Evolutionary conservation across 2,888 invertebrate species (phyloP), one percentile per base, ranked within the genome.

Genomic region (Auanema sp.): DNA sequence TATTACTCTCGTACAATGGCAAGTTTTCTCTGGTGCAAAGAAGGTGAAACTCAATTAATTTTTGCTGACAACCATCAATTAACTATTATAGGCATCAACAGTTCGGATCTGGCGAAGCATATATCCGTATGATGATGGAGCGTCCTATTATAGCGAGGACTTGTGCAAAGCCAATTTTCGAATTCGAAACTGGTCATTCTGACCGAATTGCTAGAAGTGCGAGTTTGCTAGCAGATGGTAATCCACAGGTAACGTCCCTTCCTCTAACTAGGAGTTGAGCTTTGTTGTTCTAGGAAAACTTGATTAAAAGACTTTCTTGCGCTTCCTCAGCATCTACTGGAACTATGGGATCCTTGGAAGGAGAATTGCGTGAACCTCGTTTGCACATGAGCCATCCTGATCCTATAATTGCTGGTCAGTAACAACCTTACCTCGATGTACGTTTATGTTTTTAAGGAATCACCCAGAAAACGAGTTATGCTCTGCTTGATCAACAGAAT

Each of bases 261-360:
- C 24, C n/a, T 52, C 1, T 16, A 21, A 21, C 24, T 10, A 5
- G 24, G 6, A 52, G 16, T 16, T 21, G 18, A n/a, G n/a, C n/a
- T n/a, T n/a, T n/a, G n/a, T 10, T 10, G 14, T 11, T 56, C 16
- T 11, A 49, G 56, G 56, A 44, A 21, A 49, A 16, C n/a, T n/a
- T 49, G 21, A 49, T 23, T n/a, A 58, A 58, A 33, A 42, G 63
- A 23, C 18, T 43, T 47, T 63, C 63, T 2, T 63, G 33, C 33
- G 52, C 58, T 24, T 63, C 63, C 8, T 57, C 62, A 8, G 25
- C 53, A n/a, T 63, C 63, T 4, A 44, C 58, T 16, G 63, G 58
- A 25, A 63, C 63, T 10, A 58, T 63, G 58, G 58, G 58, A 16
- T 63, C 63, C 1, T 53, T 44, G 6, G 63, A 63, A 1, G 63